phyloP scores from a whole-genome alignment of 1,140 invertebrate species.

The Heliconius nattereri region DNA sequence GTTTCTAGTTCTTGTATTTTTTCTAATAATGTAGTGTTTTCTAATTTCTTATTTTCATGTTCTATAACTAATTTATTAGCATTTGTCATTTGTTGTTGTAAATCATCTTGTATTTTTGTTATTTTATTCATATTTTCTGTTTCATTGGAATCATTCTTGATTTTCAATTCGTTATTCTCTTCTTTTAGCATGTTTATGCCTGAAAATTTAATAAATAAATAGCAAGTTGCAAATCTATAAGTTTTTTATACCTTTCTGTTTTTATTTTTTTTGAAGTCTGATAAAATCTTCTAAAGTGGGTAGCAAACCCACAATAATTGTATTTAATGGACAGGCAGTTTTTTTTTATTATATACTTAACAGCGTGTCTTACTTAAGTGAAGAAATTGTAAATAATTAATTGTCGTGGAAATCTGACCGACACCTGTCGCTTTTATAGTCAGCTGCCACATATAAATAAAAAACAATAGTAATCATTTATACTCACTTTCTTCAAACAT shows the following conservation, averaged over 20 bases:
- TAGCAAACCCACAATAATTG: too few relatives aligned
- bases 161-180: constrained; percentile 50
- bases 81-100: constrained; percentile 37
- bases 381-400: too few relatives aligned
- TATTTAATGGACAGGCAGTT: too few relatives aligned
- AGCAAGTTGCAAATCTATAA: too few relatives aligned
- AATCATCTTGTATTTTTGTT: constrained; percentile 41
- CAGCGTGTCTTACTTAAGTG: too few relatives aligned
- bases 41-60: constrained; percentile 39
- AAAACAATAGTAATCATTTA: constrained; percentile 17
- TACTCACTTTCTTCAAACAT: constrained; percentile 48
- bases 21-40: constrained; percentile 38
- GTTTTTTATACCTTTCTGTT: too few relatives aligned
- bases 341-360: too few relatives aligned
- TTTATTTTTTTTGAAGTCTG: too few relatives aligned
- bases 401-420: too few relatives aligned
- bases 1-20: constrained; percentile 40
- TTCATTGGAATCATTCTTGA: constrained; percentile 47
- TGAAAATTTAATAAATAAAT: constrained; percentile 21
- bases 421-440: too few relatives aligned
- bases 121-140: constrained; percentile 43
- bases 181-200: constrained; percentile 41
- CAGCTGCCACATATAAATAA: too few relatives aligned
- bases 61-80: constrained; percentile 38
- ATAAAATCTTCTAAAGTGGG: too few relatives aligned